Base-by-base conservation (phyloP, 2,888 invertebrate genomes). In the Volucella inanis region DNA sequence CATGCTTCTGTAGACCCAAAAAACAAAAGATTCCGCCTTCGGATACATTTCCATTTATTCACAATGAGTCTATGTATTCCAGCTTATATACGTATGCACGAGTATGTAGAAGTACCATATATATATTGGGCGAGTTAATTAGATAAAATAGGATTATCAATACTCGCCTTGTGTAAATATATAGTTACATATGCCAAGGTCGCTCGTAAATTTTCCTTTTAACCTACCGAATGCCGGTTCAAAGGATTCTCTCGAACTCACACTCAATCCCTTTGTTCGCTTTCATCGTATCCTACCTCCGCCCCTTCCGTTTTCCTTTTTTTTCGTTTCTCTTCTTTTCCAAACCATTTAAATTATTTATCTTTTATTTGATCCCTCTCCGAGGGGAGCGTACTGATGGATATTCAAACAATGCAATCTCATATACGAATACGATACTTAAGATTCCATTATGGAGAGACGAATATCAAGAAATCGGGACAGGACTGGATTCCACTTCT, bases 271-370 rank as follows among this genome's bases (percentile, higher is more conserved):
- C 43, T 50, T 15, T 14, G 41, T 39, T 15, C 31, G 38, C 12
- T 8, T 18, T 41, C 22, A 38, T 52, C 38, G 31, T 47, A 14
- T 39, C n/a, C 8, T 14, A 15, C 8, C 31, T 31, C 9, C 14
- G 41, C 10, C 14, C 39, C n/a, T 59, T 11, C 15, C 57, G 57
- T 59, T 59, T 41, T n/a, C n/a, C 0, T 49, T 47, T 47, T 47
- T 70, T 31, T 2, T 22, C 18, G 18, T 22, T 22, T 22, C 9
- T 57, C 22, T 50, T 31, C 43, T 52, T 45, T 68, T 78, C 75
- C 70, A 22, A 64, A 18, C 70, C 70, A 71, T 78, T 78, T 75
- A 78, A 78, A 71, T 64, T 78, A 71, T 78, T 78, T 78, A 78
- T 78, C 62, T 64, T 43, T 62, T 64, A 77, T 78, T 64, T 43